Evolutionary conservation across 1,140 invertebrate species (phyloP), one percentile per base, ranked within the genome.

Genomic region (Pogonus chalceus): DNA sequence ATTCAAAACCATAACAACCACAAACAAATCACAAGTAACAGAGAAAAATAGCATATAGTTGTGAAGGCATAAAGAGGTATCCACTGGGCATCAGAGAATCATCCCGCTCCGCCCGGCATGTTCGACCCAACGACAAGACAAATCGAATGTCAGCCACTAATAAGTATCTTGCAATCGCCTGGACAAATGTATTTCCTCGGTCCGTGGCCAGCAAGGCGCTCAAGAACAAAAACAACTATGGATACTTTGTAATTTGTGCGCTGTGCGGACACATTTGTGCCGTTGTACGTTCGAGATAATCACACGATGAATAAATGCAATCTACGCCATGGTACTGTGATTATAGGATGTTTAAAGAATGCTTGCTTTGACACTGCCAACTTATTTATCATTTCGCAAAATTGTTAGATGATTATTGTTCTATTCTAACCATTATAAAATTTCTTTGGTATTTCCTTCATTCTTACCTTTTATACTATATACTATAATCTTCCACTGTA

Each of bases 61-160:
- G 14, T 21, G 20, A 7, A 14, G 35, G 50, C n/a, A 3, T 37
- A 37, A 46, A 35, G 35, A 23, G 51, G 24, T 35, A 35, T 21
- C 23, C 23, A 12, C 12, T 7, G n/a, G 51, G 7, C 22, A 16
- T 22, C 2, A 20, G 35, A 20, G 22, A 39, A 39, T 31, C 52
- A 43, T 2, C 48, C 31, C 35, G 55, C 55, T 65, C 65, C 65
- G 56, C 58, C 61, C 56, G 62, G 63, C 62, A 65, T 62, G 65
- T 60, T 68, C 64, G 65, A 58, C 50, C 43, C 60, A 56, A 62
- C 62, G 64, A 67, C 68, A 69, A 70, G 68, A 70, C 68, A 70
- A 70, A 70, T 70, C 68, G 68, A 70, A 70, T 66, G 66, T 69
- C 67, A 68, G 66, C 60, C 68, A 62, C 67, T 70, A 70, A 70